These are phyloP conservation scores for Sorex maritimensis DNA, from an alignment of 2,797 vertebrate genomes.

Conservation along the genomic window DNA sequence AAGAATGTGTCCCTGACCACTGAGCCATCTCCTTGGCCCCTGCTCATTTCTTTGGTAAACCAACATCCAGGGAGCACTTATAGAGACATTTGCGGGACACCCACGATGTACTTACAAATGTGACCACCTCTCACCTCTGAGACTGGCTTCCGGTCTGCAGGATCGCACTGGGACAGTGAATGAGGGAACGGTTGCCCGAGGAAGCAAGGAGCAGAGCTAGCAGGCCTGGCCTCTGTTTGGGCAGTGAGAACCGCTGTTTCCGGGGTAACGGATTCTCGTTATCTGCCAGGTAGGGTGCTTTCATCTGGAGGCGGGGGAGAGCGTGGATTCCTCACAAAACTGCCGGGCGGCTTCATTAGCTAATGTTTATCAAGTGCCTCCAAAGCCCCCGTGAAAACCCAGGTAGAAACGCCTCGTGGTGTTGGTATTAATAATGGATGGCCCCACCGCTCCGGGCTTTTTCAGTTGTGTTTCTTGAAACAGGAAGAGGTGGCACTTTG, in stretches of 20 bases:
- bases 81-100: background rate
- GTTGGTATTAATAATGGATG: conserved; percentile 61
- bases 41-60: background rate
- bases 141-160: background rate
- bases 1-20: too few species aligned
- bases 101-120: too few species aligned
- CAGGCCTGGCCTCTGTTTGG: background rate
- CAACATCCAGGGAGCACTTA: background rate
- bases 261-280: conserved; percentile 41
- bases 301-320: conserved; percentile 43
- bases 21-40: background rate
- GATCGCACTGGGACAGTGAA: background rate
- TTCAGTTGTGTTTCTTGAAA: conserved; percentile 67
- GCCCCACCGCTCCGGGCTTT: background rate
- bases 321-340: conserved; percentile 59
- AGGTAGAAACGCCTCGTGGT: conserved; percentile 24
- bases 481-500: conserved; percentile 48
- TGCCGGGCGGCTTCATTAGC: conserved; percentile 73
- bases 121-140: background rate
- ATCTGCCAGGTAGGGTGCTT: conserved; percentile 52
- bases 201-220: background rate
- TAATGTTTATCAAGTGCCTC: conserved; percentile 72
- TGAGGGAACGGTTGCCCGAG: background rate
- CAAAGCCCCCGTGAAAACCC: conserved; percentile 71
- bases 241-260: conserved; percentile 17